Conservation (phyloP, 2,888 invertebrate species). For the Troides aeacus region DNA sequence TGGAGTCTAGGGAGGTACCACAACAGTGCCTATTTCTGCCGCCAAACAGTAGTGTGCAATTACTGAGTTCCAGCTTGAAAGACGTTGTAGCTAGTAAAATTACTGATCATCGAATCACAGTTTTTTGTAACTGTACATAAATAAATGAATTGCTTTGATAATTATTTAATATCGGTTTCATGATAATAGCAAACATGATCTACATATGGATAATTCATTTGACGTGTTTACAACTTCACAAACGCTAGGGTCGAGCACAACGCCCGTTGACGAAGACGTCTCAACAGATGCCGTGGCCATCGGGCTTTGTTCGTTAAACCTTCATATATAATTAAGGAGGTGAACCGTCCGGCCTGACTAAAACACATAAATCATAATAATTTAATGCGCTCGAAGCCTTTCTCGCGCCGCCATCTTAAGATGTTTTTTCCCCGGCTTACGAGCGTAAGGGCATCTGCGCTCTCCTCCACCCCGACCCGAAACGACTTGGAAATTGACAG, state of each 20-base stretch:
- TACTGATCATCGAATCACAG: too few relatives aligned
- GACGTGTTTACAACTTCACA: constrained; percentile 3
- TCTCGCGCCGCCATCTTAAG: constrained; percentile 51
- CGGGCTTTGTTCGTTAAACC: constrained; percentile 66
- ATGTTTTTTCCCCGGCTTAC: constrained; percentile 59
- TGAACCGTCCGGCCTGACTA: constrained; percentile 56
- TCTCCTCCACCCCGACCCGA: constrained; percentile 58
- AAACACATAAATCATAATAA: constrained; percentile 79
- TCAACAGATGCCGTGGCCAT: constrained; percentile 40
- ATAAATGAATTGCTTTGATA: neutral
- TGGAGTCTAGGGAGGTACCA: too few relatives aligned
- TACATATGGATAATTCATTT: neutral
- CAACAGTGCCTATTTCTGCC: too few relatives aligned
- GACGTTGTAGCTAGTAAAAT: too few relatives aligned
- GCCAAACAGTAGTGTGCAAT: too few relatives aligned
- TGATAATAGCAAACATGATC: neutral
- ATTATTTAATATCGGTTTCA: neutral
- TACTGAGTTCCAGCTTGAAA: too few relatives aligned
- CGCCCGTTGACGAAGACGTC: constrained; percentile 19
- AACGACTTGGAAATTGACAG: constrained; percentile 67
- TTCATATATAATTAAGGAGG: constrained; percentile 73
- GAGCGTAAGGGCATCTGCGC: constrained; percentile 61
- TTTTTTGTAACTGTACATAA: too few relatives aligned
- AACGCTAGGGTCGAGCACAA: constrained; percentile 1
- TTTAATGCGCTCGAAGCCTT: constrained; percentile 69